Percentiles rank a stretch among this genome's conserved stretches.
Evolutionary conservation across 2,888 invertebrate genomes (phyloP).

Genomic region (Dendrolimus houi): DNA sequence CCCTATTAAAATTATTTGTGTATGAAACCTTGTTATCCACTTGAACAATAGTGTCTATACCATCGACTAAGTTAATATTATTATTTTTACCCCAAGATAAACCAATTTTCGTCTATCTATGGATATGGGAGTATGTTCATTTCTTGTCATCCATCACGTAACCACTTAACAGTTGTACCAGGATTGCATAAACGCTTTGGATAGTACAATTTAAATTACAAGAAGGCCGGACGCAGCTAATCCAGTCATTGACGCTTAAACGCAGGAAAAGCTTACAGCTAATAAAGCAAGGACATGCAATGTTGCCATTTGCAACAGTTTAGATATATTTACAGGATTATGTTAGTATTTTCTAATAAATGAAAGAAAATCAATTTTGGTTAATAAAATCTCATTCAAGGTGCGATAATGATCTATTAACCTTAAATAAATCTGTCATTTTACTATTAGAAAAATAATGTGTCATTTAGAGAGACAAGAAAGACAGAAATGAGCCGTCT

Average conservation of each 20-base stretch:
- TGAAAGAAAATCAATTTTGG: neutral
- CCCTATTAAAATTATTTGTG: no score
- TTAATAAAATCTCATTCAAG: neutral
- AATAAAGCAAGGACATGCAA: neutral
- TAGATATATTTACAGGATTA: neutral
- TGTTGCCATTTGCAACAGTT: neutral
- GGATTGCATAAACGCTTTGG: neutral
- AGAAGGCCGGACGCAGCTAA: neutral
- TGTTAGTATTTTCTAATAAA: neutral
- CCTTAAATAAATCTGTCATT: no score
- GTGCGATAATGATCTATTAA: no score
- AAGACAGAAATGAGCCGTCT: no score
- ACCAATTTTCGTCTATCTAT: slow-evolving; percentile 1
- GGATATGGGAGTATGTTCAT: no score
- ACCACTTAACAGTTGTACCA: neutral
- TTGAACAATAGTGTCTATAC: no score
- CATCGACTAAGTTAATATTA: no score
- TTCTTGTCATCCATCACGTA: neutral
- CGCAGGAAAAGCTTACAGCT: neutral
- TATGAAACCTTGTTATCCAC: no score
- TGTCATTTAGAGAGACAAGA: no score
- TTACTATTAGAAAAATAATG: no score
- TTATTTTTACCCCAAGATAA: neutral
- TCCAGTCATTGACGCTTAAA: neutral
- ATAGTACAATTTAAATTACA: neutral